Percentiles rank a stretch among this genome's conserved stretches.
Conservation (phyloP, 2,888 invertebrate genomes). For the Zonitis immaculata region DNA sequence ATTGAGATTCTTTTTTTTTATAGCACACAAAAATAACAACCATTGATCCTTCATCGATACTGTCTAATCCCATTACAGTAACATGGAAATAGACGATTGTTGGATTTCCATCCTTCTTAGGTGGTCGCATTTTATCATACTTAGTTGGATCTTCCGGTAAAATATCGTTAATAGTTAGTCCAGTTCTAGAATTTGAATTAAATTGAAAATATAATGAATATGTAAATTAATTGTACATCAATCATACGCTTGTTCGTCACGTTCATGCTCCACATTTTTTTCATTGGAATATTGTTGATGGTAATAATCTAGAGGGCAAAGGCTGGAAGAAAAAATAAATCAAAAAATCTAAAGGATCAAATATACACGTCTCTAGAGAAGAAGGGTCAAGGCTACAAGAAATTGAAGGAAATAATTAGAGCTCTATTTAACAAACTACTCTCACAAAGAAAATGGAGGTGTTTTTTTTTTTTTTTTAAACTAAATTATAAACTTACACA, state of each 20-base stretch:
- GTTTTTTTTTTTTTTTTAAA: no score
- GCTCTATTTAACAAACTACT: no score
- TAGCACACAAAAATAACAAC: no score
- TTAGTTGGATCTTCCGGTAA: constrained; percentile 80
- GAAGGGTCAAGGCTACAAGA: background rate
- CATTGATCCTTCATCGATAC: constrained; percentile 95
- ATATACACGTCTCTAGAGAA: no score
- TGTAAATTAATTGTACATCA: no score
- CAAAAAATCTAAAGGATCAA: constrained; percentile 1
- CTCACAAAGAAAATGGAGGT: no score
- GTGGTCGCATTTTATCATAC: constrained; percentile 92
- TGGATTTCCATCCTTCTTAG: constrained; percentile 82
- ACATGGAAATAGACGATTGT: constrained; percentile 88
- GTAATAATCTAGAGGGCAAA: constrained; percentile 38
- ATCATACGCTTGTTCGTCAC: constrained; percentile 36
- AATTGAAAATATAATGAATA: no score
- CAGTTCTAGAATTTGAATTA: constrained; percentile 56
- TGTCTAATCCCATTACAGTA: constrained; percentile 92
- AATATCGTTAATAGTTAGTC: constrained; percentile 77
- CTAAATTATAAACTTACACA: constrained; percentile 1
- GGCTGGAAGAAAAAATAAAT: constrained; percentile 33
- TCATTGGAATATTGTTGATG: constrained; percentile 35
- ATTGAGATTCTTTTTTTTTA: no score
- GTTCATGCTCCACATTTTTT: constrained; percentile 28
- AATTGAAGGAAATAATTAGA: background rate